Evolutionary conservation across 2,888 invertebrate genomes (phyloP).

Genomic region (Drepanosiphum platanoidis): DNA sequence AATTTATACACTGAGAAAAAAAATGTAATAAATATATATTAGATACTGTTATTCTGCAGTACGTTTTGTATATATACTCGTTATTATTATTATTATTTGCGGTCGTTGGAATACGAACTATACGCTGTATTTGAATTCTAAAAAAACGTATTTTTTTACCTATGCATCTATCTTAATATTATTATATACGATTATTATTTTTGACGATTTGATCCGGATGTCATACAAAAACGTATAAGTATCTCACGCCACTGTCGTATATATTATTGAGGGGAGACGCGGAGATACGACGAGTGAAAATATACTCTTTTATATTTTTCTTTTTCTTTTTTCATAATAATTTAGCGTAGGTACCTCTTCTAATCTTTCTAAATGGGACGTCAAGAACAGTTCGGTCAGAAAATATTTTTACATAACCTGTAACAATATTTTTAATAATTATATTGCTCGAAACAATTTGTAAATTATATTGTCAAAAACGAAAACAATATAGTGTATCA

Average conservation of each 20-base stretch:
- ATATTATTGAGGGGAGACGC: too few species aligned
- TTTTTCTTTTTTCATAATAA: too few species aligned
- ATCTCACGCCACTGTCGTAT: neutral
- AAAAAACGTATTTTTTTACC: neutral
- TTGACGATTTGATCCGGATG: conserved; percentile 44
- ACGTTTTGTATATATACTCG: neutral
- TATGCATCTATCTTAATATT: neutral
- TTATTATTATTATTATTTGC: conserved; percentile 17
- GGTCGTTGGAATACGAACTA: neutral
- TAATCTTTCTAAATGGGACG: too few species aligned
- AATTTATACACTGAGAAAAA: neutral
- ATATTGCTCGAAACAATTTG: too few species aligned
- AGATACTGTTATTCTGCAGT: conserved; percentile 1
- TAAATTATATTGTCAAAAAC: too few species aligned
- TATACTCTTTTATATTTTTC: too few species aligned
- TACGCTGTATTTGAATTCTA: neutral
- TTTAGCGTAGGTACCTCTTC: too few species aligned
- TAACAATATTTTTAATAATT: too few species aligned
- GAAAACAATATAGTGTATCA: too few species aligned
- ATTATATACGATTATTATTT: conserved; percentile 33
- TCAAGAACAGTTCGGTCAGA: too few species aligned
- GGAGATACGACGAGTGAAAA: too few species aligned
- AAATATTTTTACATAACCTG: too few species aligned
- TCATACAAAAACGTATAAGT: conserved; percentile 13
- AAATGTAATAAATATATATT: neutral